Conservation (phyloP, 2,113 vertebrate genomes). For the Lophochroa leadbeateri region DNA sequence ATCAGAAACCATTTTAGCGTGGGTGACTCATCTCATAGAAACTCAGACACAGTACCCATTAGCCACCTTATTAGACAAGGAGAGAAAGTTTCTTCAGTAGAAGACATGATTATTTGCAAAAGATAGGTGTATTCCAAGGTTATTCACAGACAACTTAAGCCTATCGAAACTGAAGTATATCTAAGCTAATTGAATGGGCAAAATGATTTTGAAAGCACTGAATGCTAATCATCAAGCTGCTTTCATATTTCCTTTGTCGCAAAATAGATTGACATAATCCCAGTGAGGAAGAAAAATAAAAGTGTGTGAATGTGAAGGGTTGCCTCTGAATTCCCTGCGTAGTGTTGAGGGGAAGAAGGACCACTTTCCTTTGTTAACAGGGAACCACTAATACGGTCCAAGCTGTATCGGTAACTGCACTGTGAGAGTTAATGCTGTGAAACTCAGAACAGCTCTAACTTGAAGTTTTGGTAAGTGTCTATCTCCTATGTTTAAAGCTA, state of each 20-base stretch:
- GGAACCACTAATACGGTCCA: not conserved
- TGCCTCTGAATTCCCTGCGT: not conserved
- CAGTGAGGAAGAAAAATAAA: not conserved
- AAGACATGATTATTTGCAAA: not conserved
- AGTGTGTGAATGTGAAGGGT: not conserved
- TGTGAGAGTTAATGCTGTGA: not conserved
- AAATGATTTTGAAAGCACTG: not conserved
- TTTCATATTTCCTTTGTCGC: not conserved
- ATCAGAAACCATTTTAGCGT: not conserved
- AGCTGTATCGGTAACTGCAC: not conserved
- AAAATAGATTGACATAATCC: not conserved
- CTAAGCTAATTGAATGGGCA: not conserved
- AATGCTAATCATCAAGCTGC: not conserved
- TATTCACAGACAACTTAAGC: not conserved
- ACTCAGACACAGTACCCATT: not conserved
- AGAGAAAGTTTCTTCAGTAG: not conserved
- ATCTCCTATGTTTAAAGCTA: not conserved
- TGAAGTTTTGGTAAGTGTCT: rapidly evolving
- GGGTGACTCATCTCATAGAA: not conserved
- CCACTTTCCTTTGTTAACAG: not conserved
- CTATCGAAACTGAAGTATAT: not conserved
- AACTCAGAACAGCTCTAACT: not conserved
- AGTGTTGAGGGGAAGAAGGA: not conserved
- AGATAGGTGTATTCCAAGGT: not conserved
- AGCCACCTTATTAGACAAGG: not conserved